Evolutionary conservation across 2,888 invertebrate species (phyloP), one percentile per base, ranked within the genome.

Genomic region (Galeruca laticollis): DNA sequence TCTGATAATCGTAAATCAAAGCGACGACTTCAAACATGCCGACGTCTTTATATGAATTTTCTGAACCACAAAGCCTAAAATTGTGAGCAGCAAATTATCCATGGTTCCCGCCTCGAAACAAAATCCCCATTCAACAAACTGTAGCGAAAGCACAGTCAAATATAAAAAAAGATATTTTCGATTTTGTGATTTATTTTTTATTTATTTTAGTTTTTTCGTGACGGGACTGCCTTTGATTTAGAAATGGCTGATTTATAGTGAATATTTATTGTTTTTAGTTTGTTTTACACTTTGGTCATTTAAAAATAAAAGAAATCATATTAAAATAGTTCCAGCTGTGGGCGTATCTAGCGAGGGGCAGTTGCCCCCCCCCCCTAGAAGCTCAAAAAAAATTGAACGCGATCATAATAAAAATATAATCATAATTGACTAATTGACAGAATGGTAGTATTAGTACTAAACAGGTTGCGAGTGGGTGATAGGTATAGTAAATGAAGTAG

Each of bases 41-140:
- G 71, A 60, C 15, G 60, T 37, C 63, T 68, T 60, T 68, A 71
- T 61, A 75, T 72, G 78, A 77, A 80, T 81, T 81, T 81, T 81
- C 80, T 78, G 75, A 79, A 66, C 73, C 80, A 78, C 78, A 79
- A 80, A 77, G 78, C 80, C 78, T 79, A 78, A 82, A 82, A 82
- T 80, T 81, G 79, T 81, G 73, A 76, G 74, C 77, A 73, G 77
- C 76, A 82, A 82, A 82, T 82, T 81, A 80, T 74, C 76, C 81
- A 78, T 79, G 79, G 79, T 80, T 81, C 80, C 80, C 74, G 78
- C 72, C 62, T 66, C 70, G 65, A 77, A 76, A 78, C 79, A 78
- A 77, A 76, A 73, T 75, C 71, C 64, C 69, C 70, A 62, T 63
- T 37, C 49, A 47, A 52, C 20, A 51, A 49, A 26, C 40, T 21